Conservation (phyloP, 2,113 vertebrate species). For the Paracanthobrama guichenoti region DNA sequence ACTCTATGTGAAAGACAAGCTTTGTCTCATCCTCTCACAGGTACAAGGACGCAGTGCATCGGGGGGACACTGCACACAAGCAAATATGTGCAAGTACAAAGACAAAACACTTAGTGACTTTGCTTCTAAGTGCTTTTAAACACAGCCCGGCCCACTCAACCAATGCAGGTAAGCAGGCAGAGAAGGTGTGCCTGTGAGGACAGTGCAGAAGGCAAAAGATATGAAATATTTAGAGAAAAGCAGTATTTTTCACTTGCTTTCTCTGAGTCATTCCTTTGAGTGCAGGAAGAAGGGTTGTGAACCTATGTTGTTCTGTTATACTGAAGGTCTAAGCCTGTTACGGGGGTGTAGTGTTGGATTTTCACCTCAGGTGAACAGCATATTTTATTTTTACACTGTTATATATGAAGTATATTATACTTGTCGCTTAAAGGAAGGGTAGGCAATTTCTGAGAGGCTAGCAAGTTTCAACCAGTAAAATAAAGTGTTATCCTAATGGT, state of each 20-base stretch:
- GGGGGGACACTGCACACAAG: slow-evolving; percentile 3
- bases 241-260: slow-evolving; percentile 39
- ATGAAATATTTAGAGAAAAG: slow-evolving; percentile 59
- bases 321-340: slow-evolving; percentile 12
- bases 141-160: neutral
- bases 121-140: slow-evolving; percentile 46
- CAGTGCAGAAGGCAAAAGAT: slow-evolving; percentile 26
- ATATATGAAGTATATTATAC: slow-evolving; percentile 9
- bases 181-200: slow-evolving; percentile 21
- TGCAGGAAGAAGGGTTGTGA: slow-evolving; percentile 27
- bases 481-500: too few relatives aligned
- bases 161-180: slow-evolving; percentile 7
- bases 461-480: too few relatives aligned
- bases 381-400: slow-evolving; percentile 9
- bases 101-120: slow-evolving; percentile 47
- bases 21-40: slow-evolving; percentile 38
- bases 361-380: slow-evolving; percentile 13
- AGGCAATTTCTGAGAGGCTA: too few relatives aligned
- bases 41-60: slow-evolving; percentile 42
- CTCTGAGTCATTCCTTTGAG: slow-evolving; percentile 35
- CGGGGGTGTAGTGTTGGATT: slow-evolving; percentile 11
- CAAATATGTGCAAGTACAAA: slow-evolving; percentile 32
- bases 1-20: slow-evolving; percentile 34
- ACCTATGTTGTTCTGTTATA: slow-evolving; percentile 2
- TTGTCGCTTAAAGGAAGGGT: neutral